Percentiles rank a stretch among this genome's conserved stretches.
These are phyloP conservation scores for Anarrhichthys ocellatus DNA, from an alignment of 2,113 vertebrate species.

Conservation along the genomic window DNA sequence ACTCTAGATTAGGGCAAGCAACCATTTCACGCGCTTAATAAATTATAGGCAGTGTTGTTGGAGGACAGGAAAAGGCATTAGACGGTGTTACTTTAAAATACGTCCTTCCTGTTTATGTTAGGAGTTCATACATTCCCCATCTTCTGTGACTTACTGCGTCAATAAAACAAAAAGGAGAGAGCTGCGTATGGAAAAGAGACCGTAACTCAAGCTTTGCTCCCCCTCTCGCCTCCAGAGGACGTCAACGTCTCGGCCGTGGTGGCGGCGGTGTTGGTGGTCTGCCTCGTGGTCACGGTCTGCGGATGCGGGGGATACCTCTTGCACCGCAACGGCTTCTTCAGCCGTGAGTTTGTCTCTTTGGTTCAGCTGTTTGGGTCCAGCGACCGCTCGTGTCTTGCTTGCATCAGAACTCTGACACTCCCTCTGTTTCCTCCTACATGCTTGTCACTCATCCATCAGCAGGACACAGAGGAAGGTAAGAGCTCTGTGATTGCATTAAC, in stretches of 20 bases:
- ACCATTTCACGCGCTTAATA: conserved; percentile 17
- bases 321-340: conserved; percentile 90
- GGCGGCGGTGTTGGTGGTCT: conserved; percentile 83
- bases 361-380: background rate
- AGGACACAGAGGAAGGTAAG: conserved; percentile 86
- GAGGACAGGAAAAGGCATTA: background rate
- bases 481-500: conserved; percentile 74
- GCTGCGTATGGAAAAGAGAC: background rate
- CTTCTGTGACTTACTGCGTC: background rate
- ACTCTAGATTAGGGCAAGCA: conserved; percentile 14
- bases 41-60: conserved; percentile 11
- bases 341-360: conserved; percentile 82
- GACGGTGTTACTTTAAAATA: background rate
- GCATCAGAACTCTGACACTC: conserved; percentile 21
- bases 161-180: background rate
- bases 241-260: conserved; percentile 87
- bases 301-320: conserved; percentile 87
- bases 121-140: background rate
- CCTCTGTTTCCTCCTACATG: conserved; percentile 40
- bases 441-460: conserved; percentile 51
- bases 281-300: conserved; percentile 83
- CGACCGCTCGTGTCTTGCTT: too few relatives aligned
- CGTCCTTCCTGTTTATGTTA: background rate
- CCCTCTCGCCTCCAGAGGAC: conserved; percentile 84
- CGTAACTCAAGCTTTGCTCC: background rate